Conservation (phyloP, 2,113 vertebrate genomes). For the Scartelaos histophorus region DNA sequence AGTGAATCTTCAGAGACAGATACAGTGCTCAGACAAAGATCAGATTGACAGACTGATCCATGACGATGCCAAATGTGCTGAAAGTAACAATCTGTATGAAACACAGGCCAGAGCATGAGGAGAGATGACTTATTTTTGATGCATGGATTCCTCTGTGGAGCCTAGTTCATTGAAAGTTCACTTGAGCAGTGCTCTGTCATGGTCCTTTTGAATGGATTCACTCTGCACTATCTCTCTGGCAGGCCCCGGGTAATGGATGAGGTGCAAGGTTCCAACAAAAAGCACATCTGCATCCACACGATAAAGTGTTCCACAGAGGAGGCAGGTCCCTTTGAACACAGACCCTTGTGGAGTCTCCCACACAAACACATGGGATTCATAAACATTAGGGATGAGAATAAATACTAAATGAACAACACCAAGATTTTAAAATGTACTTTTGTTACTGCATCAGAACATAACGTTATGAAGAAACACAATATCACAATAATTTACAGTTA, state of each 20-base stretch:
- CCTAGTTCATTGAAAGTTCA: slow-evolving; percentile 83
- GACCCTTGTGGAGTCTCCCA: slow-evolving; percentile 66
- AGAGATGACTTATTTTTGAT: slow-evolving; percentile 70
- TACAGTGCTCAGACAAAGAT: slow-evolving; percentile 61
- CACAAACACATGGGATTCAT: slow-evolving; percentile 75
- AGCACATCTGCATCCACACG: slow-evolving; percentile 79
- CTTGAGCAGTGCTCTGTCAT: slow-evolving; percentile 76
- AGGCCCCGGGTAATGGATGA: slow-evolving; percentile 81
- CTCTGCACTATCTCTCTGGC: slow-evolving; percentile 74
- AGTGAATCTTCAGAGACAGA: slow-evolving; percentile 65
- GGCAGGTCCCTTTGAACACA: slow-evolving; percentile 66
- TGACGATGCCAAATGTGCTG: slow-evolving; percentile 62
- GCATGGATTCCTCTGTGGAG: slow-evolving; percentile 67
- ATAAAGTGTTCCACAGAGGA: slow-evolving; percentile 72
- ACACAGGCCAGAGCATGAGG: slow-evolving; percentile 65
- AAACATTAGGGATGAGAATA: slow-evolving; percentile 46
- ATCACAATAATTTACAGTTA: too few relatives aligned
- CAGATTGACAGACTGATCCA: slow-evolving; percentile 76
- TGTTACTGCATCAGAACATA: too few relatives aligned
- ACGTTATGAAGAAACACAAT: too few relatives aligned
- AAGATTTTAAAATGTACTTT: background rate
- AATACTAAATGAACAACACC: slow-evolving; percentile 20
- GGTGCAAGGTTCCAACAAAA: slow-evolving; percentile 79
- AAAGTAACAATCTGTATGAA: slow-evolving; percentile 64
- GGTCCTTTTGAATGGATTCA: slow-evolving; percentile 77